Conservation (phyloP, 2,797 vertebrate species). For the Myotis vivesi region DNA sequence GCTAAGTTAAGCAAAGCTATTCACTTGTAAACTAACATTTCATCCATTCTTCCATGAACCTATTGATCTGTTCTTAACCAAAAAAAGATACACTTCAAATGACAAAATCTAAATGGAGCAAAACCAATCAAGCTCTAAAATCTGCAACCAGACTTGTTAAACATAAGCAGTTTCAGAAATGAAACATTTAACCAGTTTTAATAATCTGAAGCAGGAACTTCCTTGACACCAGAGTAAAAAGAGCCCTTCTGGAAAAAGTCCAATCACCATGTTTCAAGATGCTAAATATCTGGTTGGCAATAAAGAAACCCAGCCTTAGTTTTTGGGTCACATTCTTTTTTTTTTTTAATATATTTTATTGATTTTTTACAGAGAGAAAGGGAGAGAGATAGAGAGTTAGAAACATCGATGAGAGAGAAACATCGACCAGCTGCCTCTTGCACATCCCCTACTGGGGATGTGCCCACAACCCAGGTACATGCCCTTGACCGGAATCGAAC, state of each 20-base stretch:
- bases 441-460: too few relatives aligned
- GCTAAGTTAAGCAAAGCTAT: slow-evolving; percentile 13
- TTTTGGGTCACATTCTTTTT: not conserved
- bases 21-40: slow-evolving; percentile 48
- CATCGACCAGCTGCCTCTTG: too few relatives aligned
- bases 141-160: not conserved
- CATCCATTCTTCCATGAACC: not conserved
- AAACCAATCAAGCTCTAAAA: not conserved
- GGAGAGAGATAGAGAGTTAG: too few relatives aligned
- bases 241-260: not conserved
- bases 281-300: not conserved
- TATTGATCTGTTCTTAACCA: slow-evolving; percentile 40
- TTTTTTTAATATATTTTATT: too few relatives aligned
- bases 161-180: slow-evolving; percentile 40
- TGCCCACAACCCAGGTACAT: too few relatives aligned
- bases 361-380: too few relatives aligned
- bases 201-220: slow-evolving; percentile 27
- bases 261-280: not conserved
- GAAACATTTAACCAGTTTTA: slow-evolving; percentile 35
- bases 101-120: not conserved
- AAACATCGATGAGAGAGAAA: too few relatives aligned
- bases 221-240: not conserved
- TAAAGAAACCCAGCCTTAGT: not conserved
- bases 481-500: too few relatives aligned
- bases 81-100: slow-evolving; percentile 3